Conservation (phyloP, 2,113 vertebrate species). For the Nipponia nippon region DNA sequence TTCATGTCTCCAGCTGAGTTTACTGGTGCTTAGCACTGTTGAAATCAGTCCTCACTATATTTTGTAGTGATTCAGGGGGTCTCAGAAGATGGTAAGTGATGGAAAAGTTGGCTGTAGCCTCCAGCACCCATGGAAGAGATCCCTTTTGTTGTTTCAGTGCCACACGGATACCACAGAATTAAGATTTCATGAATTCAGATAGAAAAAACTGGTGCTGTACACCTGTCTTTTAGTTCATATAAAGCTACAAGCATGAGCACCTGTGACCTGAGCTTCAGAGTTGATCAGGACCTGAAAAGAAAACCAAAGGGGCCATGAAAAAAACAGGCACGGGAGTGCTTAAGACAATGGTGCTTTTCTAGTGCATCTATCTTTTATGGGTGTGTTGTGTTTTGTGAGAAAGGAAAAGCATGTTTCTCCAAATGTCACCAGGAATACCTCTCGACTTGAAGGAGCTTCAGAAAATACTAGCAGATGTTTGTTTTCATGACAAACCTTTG, state of each 20-base stretch:
- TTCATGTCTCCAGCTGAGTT: neutral
- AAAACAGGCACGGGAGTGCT: neutral
- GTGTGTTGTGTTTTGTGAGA: neutral
- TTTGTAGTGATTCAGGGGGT: neutral
- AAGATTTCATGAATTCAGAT: neutral
- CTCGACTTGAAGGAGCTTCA: neutral
- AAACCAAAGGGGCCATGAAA: neutral
- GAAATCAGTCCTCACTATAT: neutral
- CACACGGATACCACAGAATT: neutral
- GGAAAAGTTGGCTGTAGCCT: neutral
- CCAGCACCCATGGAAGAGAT: neutral
- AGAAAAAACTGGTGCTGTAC: neutral
- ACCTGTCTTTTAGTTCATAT: neutral
- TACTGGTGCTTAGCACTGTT: neutral
- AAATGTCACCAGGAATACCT: neutral
- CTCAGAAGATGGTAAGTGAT: neutral
- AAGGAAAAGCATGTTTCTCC: neutral
- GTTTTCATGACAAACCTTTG: neutral
- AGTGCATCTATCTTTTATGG: neutral
- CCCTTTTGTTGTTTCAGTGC: neutral
- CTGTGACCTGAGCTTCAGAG: neutral
- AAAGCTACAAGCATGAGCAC: neutral
- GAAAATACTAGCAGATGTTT: constrained; percentile 18
- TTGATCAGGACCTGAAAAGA: neutral
- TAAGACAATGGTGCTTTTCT: neutral